Conservation (phyloP, 2,113 vertebrate genomes). For the Colaptes auratus region DNA sequence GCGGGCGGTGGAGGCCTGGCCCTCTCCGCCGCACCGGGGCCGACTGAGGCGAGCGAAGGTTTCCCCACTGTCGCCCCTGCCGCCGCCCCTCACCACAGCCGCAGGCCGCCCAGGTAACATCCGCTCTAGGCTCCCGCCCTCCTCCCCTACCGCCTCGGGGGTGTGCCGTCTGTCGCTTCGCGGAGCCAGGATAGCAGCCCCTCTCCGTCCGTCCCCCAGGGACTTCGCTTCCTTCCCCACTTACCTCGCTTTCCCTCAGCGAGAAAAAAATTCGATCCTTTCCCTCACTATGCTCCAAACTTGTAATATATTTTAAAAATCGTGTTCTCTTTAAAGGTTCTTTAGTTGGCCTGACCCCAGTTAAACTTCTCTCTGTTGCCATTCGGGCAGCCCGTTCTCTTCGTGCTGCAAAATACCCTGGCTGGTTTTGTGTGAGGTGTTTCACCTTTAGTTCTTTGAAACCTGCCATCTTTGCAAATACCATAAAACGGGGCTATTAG, state of each 20-base stretch:
- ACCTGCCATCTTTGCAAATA: background rate
- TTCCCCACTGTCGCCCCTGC: background rate
- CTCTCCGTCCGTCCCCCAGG: too few relatives aligned
- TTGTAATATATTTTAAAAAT: background rate
- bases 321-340: too few relatives aligned
- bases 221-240: background rate
- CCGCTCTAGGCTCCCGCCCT: background rate
- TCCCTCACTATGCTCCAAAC: background rate
- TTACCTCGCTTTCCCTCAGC: background rate
- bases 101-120: background rate
- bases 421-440: background rate
- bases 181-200: too few relatives aligned
- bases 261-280: background rate
- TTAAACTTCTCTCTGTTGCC: background rate
- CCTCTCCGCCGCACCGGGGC: background rate
- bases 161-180: background rate
- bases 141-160: background rate
- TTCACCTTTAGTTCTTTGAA: accelerated
- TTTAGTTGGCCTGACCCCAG: background rate
- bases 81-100: background rate
- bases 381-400: too few relatives aligned
- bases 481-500: too few relatives aligned
- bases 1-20: background rate
- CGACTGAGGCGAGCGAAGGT: background rate
- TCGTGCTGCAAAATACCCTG: background rate